A percentile compares a stretch with the other conserved stretches of the same genome.
phyloP scores from a whole-genome alignment of 2,797 vertebrate genomes.

The Corythornis leucogaster region DNA sequence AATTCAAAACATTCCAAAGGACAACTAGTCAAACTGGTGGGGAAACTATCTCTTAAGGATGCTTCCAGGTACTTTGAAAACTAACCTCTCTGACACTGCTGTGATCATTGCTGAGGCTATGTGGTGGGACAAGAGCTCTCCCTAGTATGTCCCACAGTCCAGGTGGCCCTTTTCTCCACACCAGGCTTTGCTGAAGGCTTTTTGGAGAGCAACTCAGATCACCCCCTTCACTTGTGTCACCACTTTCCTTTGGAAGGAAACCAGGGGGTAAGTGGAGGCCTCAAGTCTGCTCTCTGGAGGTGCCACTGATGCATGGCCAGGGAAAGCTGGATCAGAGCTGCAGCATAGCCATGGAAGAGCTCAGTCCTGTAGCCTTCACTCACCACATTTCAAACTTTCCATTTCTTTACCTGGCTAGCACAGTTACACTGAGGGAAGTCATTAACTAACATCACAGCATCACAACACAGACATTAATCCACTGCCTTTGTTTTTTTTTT shows the following conservation, averaged over 20 bases:
- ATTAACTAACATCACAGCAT: not conserved
- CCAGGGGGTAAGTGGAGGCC: not conserved
- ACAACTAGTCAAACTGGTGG: not conserved
- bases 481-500: not conserved
- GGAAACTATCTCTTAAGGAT: not conserved
- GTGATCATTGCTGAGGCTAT: not conserved
- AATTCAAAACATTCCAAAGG: not conserved
- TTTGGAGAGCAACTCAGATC: not conserved
- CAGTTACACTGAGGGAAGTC: not conserved
- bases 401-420: not conserved
- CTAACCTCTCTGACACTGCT: not conserved
- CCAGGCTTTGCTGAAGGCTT: not conserved
- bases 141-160: not conserved
- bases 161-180: not conserved
- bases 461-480: not conserved
- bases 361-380: not conserved
- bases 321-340: not conserved
- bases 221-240: not conserved
- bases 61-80: not conserved
- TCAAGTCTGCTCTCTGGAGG: not conserved
- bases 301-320: not conserved
- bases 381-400: not conserved
- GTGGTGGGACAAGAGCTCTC: not conserved
- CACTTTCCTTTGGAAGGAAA: not conserved
- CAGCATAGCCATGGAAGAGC: not conserved